phyloP scores from a whole-genome alignment of 2,888 invertebrate genomes.

The Dolichomitus sp. region DNA sequence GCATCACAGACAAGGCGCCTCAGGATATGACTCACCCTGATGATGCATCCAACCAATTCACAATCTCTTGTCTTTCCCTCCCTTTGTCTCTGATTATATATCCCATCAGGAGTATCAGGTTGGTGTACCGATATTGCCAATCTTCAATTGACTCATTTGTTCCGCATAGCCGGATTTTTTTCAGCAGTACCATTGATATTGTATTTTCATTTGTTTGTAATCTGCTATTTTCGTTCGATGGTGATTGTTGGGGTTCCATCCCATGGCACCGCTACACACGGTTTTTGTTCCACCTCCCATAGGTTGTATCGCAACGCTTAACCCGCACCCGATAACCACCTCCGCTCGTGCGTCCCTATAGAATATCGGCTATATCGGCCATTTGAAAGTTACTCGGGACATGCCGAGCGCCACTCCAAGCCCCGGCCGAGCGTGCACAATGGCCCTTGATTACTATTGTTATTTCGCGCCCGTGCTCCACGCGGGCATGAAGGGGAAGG shows the following conservation, averaged over 20 bases:
- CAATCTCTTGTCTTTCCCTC: neutral
- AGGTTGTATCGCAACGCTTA: constrained; percentile 45
- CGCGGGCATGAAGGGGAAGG: constrained; percentile 50
- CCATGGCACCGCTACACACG: neutral
- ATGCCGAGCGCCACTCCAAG: constrained; percentile 76
- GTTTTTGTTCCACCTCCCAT: constrained; percentile 15
- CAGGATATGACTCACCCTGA: constrained; percentile 27
- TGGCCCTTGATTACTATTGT: constrained; percentile 71
- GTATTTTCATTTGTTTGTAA: constrained; percentile 3
- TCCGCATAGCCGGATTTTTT: neutral
- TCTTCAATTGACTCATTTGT: neutral
- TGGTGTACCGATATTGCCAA: neutral
- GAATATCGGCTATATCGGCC: constrained; percentile 43
- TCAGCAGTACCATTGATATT: neutral
- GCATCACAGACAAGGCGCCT: constrained; percentile 15
- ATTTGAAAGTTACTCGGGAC: constrained; percentile 65
- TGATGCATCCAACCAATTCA: constrained; percentile 22
- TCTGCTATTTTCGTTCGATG: neutral
- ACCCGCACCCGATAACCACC: neutral
- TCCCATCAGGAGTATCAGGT: neutral
- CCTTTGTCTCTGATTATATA: neutral
- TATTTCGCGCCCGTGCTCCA: constrained; percentile 63
- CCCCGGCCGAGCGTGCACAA: constrained; percentile 60
- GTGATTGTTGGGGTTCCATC: neutral
- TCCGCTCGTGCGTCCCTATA: neutral